Conservation (phyloP, 2,113 vertebrate genomes). For the Parotia lawesii region DNA sequence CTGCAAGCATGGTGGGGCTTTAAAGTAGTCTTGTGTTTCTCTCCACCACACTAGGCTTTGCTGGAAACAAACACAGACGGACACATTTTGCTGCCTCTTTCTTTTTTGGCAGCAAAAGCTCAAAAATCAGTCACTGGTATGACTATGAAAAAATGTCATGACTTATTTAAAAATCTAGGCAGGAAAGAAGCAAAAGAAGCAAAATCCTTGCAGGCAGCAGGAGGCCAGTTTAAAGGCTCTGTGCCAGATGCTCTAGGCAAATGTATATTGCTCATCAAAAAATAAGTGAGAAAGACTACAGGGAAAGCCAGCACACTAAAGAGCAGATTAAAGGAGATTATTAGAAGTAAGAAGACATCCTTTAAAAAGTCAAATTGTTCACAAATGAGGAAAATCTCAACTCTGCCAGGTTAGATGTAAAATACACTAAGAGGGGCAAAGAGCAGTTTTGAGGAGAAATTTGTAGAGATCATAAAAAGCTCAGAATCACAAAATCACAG, state of each 20-base stretch:
- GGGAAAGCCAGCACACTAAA: background rate
- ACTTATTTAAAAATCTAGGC: background rate
- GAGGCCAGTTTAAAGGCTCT: background rate
- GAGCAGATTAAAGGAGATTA: background rate
- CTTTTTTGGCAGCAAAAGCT: background rate
- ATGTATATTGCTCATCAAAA: background rate
- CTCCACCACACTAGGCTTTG: background rate
- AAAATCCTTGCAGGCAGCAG: background rate
- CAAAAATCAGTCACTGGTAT: background rate
- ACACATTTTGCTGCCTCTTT: background rate
- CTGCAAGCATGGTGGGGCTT: background rate
- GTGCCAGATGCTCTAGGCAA: background rate
- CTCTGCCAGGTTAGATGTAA: background rate
- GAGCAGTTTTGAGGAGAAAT: background rate
- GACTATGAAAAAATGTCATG: background rate
- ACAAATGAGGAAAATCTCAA: background rate
- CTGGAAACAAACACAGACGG: background rate
- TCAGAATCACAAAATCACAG: background rate
- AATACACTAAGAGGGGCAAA: background rate
- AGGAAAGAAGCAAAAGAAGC: background rate
- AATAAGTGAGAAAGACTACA: background rate
- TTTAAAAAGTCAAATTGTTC: background rate
- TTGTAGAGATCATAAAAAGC: background rate
- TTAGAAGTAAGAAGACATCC: background rate
- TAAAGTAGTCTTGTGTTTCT: background rate